Percentiles rank a stretch among this genome's conserved stretches.
These are phyloP conservation scores for Mionectes olivaceus DNA, from an alignment of 2,797 vertebrate species.

Conservation along the genomic window DNA sequence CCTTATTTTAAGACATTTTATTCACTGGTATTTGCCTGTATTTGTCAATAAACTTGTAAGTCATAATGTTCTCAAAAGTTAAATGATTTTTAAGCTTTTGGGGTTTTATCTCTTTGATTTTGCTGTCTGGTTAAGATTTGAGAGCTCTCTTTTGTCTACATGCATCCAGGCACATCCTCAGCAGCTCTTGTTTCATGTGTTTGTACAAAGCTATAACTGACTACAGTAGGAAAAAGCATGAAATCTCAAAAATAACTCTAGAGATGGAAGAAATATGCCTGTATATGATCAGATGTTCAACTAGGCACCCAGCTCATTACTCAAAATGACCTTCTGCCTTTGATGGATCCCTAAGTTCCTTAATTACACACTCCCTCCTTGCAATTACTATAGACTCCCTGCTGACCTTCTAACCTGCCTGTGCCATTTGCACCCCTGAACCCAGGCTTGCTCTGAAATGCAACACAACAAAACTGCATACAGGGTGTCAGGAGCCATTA, in stretches of 20 bases:
- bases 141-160: not conserved
- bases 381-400: conserved; percentile 49
- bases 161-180: not conserved
- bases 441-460: conserved; percentile 12
- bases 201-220: not conserved
- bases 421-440: conserved; percentile 41
- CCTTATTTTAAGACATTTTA: not conserved
- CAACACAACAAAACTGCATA: conserved; percentile 38
- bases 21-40: not conserved
- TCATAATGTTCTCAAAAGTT: not conserved
- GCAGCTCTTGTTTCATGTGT: not conserved
- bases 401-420: conserved; percentile 36
- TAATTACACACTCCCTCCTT: conserved; percentile 30
- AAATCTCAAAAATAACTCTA: not conserved
- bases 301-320: not conserved
- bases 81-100: not conserved
- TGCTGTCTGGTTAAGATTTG: not conserved
- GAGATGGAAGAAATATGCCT: not conserved
- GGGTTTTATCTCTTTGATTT: not conserved
- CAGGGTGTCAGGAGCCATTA: conserved; percentile 54
- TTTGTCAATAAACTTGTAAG: not conserved
- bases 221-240: not conserved
- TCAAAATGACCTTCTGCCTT: conserved; percentile 29
- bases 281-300: conserved; percentile 24
- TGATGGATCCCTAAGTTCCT: conserved; percentile 32